Evolutionary conservation across 2,113 vertebrate species (phyloP), one percentile per base, ranked within the genome.

Genomic region (Cebus imitator): DNA sequence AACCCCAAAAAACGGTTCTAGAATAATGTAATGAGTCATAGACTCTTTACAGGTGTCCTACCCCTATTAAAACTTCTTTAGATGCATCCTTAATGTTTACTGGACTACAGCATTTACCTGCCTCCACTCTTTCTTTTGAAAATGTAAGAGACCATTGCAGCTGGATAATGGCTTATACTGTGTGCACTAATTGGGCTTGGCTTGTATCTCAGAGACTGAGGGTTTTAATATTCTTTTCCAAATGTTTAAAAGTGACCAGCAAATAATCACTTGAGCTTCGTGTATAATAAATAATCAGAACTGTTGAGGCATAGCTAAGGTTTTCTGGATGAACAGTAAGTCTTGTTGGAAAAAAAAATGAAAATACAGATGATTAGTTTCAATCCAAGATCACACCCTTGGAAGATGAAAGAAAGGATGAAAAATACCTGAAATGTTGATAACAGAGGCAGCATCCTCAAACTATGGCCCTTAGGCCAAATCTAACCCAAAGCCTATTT

Each of bases 141-240:
- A 97, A 95, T 61, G 55, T 83, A 55, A 73, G 87, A 94, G 93
- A 92, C 95, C 93, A 37, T 76, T 96, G 91, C 81, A 55, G 4
- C n/a, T 94, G 94, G 57, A 70, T 97, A 97, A 98, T 96, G 37
- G 20, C 21, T 95, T 97, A 64, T 48, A 58, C 88, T 96, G 75
- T 70, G 80, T 83, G 0, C 0, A 0, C 92, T 98, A 97, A 98
- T 98, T 97, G 97, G 89, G 45, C 86, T 95, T 95, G 92, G 50
- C 87, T 97, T 97, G 27, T 76, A 61, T 98, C 96, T 97, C 50
- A 80, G 92, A 87, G 61, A 76, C 32, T 27, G 16, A 96, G 25
- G 12, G 68, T 93, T 94, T 80, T 97, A 92, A 61, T 91, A 94
- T 89, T 95, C 97, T 78, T 17, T 30, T 30, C 35, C 11, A 52